Evolutionary conservation across 2,797 vertebrate genomes (phyloP).

Genomic region (Phylloscopus collybita): DNA sequence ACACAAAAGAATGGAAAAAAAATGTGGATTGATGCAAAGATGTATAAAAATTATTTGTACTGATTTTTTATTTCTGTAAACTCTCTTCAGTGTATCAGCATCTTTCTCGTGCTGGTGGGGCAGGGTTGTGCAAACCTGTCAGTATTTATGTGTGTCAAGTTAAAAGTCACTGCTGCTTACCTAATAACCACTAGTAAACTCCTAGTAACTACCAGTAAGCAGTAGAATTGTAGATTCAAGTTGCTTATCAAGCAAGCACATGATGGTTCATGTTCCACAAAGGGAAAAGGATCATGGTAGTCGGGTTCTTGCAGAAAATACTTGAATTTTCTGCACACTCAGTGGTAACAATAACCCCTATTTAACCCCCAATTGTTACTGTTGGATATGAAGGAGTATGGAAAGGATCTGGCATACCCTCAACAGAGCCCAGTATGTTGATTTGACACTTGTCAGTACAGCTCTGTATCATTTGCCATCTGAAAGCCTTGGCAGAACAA

Average conservation of each 20-base stretch:
- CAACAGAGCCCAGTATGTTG: not conserved
- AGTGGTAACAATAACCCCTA: not conserved
- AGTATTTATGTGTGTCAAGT: not conserved
- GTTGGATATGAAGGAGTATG: not conserved
- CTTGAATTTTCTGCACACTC: not conserved
- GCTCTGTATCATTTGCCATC: conserved; percentile 13
- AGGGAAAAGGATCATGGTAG: not conserved
- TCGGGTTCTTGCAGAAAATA: not conserved
- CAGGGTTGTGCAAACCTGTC: not conserved
- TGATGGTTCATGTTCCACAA: not conserved
- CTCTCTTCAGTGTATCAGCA: not conserved
- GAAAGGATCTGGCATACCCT: conserved; percentile 5
- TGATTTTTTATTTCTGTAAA: not conserved
- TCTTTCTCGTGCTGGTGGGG: not conserved
- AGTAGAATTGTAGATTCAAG: not conserved
- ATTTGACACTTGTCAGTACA: conserved; percentile 31
- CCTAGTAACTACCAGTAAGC: too few relatives aligned
- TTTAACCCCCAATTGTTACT: not conserved
- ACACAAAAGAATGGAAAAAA: not conserved
- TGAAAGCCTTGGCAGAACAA: conserved; percentile 46
- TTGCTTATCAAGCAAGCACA: not conserved
- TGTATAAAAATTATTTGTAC: not conserved
- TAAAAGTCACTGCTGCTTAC: not conserved
- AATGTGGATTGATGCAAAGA: not conserved
- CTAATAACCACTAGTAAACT: not conserved